A percentile compares a stretch with the other conserved stretches of the same genome.
Conservation (phyloP, 2,113 vertebrate species). For the Echinops telfairi region DNA sequence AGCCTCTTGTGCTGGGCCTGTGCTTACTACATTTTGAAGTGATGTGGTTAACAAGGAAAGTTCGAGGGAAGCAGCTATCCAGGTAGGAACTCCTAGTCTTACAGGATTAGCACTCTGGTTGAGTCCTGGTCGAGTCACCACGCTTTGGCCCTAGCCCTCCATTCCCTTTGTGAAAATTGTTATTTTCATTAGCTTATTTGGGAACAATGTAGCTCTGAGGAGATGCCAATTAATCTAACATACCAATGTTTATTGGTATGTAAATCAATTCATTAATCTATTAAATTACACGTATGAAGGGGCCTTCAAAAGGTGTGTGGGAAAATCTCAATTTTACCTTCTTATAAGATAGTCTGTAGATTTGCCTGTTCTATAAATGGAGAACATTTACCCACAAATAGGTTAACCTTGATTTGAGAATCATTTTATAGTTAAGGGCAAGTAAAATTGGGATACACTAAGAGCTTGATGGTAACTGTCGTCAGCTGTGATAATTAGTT, state of each 20-base stretch:
- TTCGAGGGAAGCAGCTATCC: not conserved
- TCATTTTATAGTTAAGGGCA: conserved; percentile 8
- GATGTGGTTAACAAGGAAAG: not conserved
- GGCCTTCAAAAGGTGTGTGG: no score
- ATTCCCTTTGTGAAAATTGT: conserved; percentile 47
- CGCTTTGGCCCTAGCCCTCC: not conserved
- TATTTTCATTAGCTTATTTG: conserved; percentile 38
- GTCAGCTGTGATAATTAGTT: conserved; percentile 31
- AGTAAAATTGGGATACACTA: conserved; percentile 24
- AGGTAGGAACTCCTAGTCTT: not conserved
- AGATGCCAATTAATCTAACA: not conserved
- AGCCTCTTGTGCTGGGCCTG: not conserved
- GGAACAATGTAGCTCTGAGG: conserved; percentile 7
- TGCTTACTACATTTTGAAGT: conserved; percentile 22
- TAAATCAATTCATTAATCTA: not conserved
- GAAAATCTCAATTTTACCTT: conserved; percentile 24
- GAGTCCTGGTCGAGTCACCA: not conserved
- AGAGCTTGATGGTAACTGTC: conserved; percentile 23
- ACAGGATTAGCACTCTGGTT: not conserved
- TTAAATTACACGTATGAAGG: no score
- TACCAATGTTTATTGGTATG: not conserved
- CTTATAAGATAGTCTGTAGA: conserved; percentile 31
- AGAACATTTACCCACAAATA: not conserved
- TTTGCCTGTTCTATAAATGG: conserved; percentile 32
- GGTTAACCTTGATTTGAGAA: conserved; percentile 5